Base-by-base conservation (phyloP, 2,888 invertebrate genomes). In the Chelonus formosanus region DNA sequence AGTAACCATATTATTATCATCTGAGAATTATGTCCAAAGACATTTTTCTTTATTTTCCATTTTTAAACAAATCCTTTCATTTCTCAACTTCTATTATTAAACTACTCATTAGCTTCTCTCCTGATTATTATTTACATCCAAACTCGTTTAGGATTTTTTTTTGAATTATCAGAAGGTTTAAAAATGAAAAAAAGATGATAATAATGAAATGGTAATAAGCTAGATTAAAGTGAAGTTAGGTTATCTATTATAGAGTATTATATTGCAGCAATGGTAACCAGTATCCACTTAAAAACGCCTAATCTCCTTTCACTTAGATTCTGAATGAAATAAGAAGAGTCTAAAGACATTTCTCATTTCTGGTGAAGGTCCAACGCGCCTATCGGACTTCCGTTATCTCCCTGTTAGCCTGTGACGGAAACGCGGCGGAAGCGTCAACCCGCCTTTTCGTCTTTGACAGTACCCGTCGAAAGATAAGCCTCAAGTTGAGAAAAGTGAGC, bases 301-400 rank as follows among this genome's bases (percentile, higher is more conserved):
- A 78, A 78, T 79, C 78, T 77, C 40, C 70, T 69, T 20, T 20
- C 20, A 52, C 52, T 52, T 52, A 8, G 52, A 31, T 52, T 32
- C 8, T 32, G 34, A 34, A 32, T 52, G 56, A 56, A 53, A 64
- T 54, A 63, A 47, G 61, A 58, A 58, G 43, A 48, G 61, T 62
- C 67, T 73, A 80, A 79, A 81, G 81, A 82, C 81, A 82, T 82
- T 82, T 83, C 83, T 84, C 81, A 83, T 84, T 82, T 84, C 83
- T 83, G 79, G 80, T 79, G 73, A 75, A 73, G 75, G 78, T 73
- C 77, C 67, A 72, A 70, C 68, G 58, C 32, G 67, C 67, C 75
- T 81, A 80, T 82, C 81, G 70, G 71, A 72, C 75, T 80, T 81
- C 81, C 80, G 81, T 82, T 82, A 82, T 82, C 82, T 80, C 50